Base-by-base conservation (phyloP, 2,888 invertebrate species). In the Cybosia mesomella region DNA sequence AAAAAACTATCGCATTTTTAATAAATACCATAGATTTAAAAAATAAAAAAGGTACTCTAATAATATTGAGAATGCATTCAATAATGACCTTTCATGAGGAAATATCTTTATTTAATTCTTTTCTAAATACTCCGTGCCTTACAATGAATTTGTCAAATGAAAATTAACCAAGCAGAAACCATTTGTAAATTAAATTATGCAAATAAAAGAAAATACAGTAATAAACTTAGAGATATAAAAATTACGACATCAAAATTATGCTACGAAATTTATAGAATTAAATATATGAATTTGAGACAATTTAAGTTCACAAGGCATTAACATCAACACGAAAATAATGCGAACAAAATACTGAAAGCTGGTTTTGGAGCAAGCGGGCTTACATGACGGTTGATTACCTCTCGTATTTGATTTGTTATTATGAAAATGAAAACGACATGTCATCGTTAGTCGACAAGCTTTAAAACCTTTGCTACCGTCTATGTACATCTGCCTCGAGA, bases 271-370 rank as follows among this genome's bases (percentile, higher is more conserved):
- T 43, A 43, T 49, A 28, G n/a, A 61, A 21, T 49, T 18, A 43
- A 8, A n/a, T 9, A 0, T 18, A 43, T 43, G 18, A 21, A 49
- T 49, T 7, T 62, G 32, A 34, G 21, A 53, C 3, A 11, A 39
- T 61, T 54, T 61, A 68, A 81, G 73, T 84, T 75, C 72, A 79
- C 76, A 78, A 77, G 73, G 72, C 71, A 75, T 80, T 75, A 43
- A 76, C 67, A 70, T 68, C 57, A 43, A 73, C 72, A 75, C 68
- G 68, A 67, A 77, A 80, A 77, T 77, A 77, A 67, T 24, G 18
- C 71, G 65, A 69, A 73, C 70, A 70, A 21, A 76, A 73, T 72
- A 66, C 61, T 55, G 13, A 64, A 73, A 64, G 55, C 32, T 75
- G 64, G 54, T 60, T 39, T 65, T 32, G 69, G 64, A 79, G 67